phyloP scores from a whole-genome alignment of 2,888 invertebrate genomes.

The Heliconius charithonia region DNA sequence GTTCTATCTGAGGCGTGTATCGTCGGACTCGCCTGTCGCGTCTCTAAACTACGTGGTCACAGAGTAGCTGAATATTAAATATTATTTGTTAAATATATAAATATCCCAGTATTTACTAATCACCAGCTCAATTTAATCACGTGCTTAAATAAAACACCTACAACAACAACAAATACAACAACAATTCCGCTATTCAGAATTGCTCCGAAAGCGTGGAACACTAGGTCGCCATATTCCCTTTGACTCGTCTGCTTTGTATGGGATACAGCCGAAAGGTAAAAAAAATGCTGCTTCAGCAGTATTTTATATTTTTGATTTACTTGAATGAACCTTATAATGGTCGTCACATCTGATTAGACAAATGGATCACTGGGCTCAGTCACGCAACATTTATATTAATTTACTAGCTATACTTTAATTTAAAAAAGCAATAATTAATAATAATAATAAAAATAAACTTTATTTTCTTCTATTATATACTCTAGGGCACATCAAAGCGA shows the following conservation, averaged over 20 bases:
- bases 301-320: not conserved
- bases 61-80: slow-evolving; percentile 34
- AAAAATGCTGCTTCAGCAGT: not conserved
- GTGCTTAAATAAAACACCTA: not conserved
- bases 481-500: slow-evolving; percentile 40
- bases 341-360: not conserved
- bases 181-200: no score
- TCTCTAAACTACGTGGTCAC: slow-evolving; percentile 72
- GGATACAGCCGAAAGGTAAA: no score
- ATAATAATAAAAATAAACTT: not conserved
- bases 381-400: not conserved
- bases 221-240: no score
- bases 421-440: not conserved
- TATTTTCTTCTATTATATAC: slow-evolving; percentile 1
- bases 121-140: not conserved
- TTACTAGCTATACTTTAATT: not conserved
- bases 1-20: slow-evolving; percentile 56
- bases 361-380: not conserved
- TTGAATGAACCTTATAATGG: not conserved
- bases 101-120: not conserved
- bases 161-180: no score
- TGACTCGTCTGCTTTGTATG: no score
- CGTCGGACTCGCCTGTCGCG: slow-evolving; percentile 53
- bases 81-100: not conserved
- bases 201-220: no score